Evolutionary conservation across 2,113 vertebrate species (phyloP), one percentile per base, ranked within the genome.

Genomic region (Limnothrissa miodon): DNA sequence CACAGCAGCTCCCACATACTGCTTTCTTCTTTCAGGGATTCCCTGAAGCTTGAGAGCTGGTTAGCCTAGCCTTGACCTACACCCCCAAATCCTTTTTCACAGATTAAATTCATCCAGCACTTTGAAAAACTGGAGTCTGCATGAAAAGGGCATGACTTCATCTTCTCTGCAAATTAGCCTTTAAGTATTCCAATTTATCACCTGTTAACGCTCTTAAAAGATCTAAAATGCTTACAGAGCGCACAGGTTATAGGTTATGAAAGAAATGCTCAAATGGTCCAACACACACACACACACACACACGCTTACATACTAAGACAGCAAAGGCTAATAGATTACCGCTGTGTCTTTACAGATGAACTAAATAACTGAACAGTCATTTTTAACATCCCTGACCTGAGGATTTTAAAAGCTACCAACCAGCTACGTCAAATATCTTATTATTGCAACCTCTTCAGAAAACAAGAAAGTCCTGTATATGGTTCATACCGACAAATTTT

Each of bases 121-220:
- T 74, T 19, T 39, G 66, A 74, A 74, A 36, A 36, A 74, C 33
- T 15, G 9, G 11, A 36, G 66, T 36, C 33, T 74, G 29, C 11
- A 3, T 29, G 33, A 33, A 70, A 62, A 36, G 33, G 66, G 29
- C 29, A 36, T 29, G 13, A 36, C 66, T 74, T 36, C 66, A 17
- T 74, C 66, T 74, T 74, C 25, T 74, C 29, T 39, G 66, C 15
- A 74, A 74, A 74, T 74, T 74, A 74, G 66, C 66, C 66, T 74
- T 74, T 33, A 74, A 74, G 33, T 36, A 29, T 74, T 29, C 4
- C 11, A 36, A 74, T 36, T 13, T 74, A 74, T 74, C 33, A 36
- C 66, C 66, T 36, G 66, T 74, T 39, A 29, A 74, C 33, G 5
- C 25, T 33, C 13, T 25, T 66, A 8, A 1, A 66, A 66, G 21